Conservation (phyloP, 92 coral and sea anemone genomes). For the Paramuricea clavata region DNA sequence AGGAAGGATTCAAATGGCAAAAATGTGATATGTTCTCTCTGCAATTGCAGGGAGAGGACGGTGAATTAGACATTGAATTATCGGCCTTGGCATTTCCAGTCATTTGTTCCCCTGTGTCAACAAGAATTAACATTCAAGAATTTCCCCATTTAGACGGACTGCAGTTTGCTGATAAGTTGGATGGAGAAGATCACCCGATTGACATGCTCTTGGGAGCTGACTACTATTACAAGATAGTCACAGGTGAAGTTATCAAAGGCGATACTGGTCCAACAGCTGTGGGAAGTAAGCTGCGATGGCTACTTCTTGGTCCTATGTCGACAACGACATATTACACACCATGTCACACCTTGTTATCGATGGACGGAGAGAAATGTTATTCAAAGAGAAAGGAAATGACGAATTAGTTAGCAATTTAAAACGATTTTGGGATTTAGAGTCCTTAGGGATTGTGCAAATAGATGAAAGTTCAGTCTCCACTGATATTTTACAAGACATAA, state of each 20-base stretch:
- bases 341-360: constrained; percentile 8
- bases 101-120: constrained; percentile 63
- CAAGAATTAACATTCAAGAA: neutral
- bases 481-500: neutral
- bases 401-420: neutral
- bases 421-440: constrained; percentile 5
- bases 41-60: constrained; percentile 27
- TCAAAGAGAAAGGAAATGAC: neutral
- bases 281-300: neutral
- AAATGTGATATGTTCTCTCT: constrained; percentile 57
- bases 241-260: constrained; percentile 13
- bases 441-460: neutral
- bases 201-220: constrained; percentile 26
- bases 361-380: neutral
- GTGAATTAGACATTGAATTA: constrained; percentile 44
- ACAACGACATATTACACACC: neutral
- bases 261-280: constrained; percentile 25
- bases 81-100: constrained; percentile 57
- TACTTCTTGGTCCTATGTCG: neutral
- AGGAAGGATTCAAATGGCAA: constrained; percentile 35
- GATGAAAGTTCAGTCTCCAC: neutral
- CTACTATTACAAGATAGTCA: constrained; percentile 22
- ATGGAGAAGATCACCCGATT: neutral
- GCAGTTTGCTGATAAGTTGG: neutral
- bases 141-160: constrained; percentile 22